Percentiles rank a stretch among this genome's conserved stretches.
phyloP scores from a whole-genome alignment of 2,888 invertebrate genomes.

The Eilema depressum region DNA sequence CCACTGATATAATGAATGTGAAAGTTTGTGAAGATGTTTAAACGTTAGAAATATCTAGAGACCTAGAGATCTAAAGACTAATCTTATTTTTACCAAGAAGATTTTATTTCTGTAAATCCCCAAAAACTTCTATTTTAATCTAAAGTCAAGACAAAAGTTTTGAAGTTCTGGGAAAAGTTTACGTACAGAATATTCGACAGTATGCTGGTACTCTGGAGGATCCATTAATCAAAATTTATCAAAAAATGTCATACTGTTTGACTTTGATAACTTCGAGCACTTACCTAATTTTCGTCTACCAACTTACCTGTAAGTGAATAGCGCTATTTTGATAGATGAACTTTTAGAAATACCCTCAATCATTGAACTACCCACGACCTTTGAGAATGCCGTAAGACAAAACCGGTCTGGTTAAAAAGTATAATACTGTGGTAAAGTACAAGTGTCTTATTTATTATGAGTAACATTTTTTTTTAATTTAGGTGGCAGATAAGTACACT shows the following conservation, averaged over 20 bases:
- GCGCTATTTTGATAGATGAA: background rate
- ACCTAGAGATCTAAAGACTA: background rate
- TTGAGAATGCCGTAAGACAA: too few species aligned
- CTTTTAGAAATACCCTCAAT: too few species aligned
- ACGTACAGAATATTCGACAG: background rate
- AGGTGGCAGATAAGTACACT: too few species aligned
- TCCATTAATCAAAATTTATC: constrained; percentile 5
- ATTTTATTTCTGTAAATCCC: background rate
- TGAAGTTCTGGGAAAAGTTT: background rate
- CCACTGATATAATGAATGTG: too few species aligned
- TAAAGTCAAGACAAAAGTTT: background rate
- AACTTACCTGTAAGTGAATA: background rate
- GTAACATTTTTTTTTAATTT: too few species aligned
- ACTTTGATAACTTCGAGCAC: background rate
- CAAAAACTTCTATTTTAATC: background rate
- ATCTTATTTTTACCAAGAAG: background rate
- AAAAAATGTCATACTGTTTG: background rate
- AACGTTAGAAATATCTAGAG: background rate
- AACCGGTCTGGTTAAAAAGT: too few species aligned
- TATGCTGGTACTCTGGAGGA: background rate
- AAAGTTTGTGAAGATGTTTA: too few species aligned
- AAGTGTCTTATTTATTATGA: too few species aligned
- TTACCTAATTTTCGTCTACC: background rate
- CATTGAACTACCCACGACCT: too few species aligned
- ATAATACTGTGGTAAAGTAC: too few species aligned